Evolutionary conservation across 2,888 invertebrate species (phyloP), one percentile per base, ranked within the genome.

Genomic region (Fabriciana adippe): DNA sequence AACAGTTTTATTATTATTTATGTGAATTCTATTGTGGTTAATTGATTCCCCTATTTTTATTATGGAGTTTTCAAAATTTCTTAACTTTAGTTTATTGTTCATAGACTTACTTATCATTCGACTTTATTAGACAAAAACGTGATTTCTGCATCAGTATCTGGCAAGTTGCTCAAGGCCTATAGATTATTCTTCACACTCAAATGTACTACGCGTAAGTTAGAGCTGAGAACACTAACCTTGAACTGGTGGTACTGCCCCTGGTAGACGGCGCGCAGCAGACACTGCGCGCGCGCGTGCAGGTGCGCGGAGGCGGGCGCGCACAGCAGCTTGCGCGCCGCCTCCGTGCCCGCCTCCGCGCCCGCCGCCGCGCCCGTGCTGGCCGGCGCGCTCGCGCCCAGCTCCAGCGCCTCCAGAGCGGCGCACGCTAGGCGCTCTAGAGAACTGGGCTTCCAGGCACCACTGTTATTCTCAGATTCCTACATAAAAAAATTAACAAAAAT

Each of bases 201-300:
- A 55, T 35, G 13, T 35, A 41, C 35, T 8, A 41, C 8, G 11
- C 35, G 8, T 41, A 41, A 41, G 35, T 11, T 8, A 41, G 35
- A 8, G 8, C 35, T 11, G 11, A 41, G n/a, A 3, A 1, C 13
- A 21, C 63, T 31, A 35, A 95, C 97, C 94, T 98, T 99, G 82
- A 97, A 97, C 76, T 94, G 94, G 82, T 98, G 97, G 86, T 98
- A 99, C 6, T 94, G 91, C 55, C 95, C 94, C 45, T 95, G 95
- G 35, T 95, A 93, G 47, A 99, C 87, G 0, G 98, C 96, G 0
- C 97, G 95, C 75, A 99, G 87, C 68, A 99, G 93, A 41, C 96
- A 96, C 80, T 97, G 97, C 2, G 97, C 96, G 70, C 92, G 77
- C 0, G 90, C 90, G 59, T 92, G 92, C 55, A 93, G 76, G 14